These are phyloP conservation scores for Picus viridis DNA, from an alignment of 2,797 vertebrate genomes.

Conservation along the genomic window DNA sequence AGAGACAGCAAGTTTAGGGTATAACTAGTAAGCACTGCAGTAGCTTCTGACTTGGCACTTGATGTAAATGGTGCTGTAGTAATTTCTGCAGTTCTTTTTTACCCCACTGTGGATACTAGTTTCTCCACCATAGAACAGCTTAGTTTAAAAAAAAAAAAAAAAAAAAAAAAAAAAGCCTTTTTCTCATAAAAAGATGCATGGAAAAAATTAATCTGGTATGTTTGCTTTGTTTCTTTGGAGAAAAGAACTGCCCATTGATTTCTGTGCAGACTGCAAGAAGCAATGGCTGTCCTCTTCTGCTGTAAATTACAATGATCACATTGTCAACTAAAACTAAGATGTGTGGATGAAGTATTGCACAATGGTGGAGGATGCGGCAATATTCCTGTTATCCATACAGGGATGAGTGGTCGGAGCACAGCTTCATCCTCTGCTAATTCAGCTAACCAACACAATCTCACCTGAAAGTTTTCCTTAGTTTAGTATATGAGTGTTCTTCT, in stretches of 20 bases:
- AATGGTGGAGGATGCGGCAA: not conserved
- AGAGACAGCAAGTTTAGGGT: not conserved
- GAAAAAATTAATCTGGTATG: not conserved
- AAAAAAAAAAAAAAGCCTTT: not conserved
- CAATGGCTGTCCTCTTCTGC: not conserved
- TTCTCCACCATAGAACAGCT: not conserved
- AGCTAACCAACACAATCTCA: not conserved
- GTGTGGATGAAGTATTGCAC: not conserved
- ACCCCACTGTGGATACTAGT: not conserved
- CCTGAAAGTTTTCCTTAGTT: not conserved
- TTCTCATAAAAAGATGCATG: not conserved
- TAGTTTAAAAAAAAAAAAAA: too few relatives aligned
- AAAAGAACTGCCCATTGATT: not conserved
- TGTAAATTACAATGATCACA: not conserved
- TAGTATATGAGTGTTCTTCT: not conserved
- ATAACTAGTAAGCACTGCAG: not conserved
- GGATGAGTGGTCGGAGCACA: not conserved
- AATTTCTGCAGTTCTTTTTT: not conserved
- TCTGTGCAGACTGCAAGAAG: not conserved
- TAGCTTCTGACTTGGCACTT: not conserved
- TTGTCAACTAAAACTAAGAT: not conserved
- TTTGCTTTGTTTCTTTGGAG: not conserved
- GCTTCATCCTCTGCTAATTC: not conserved
- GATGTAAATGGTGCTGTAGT: not conserved
- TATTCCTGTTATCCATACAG: rapidly evolving